Evolutionary conservation across 2,888 invertebrate species (phyloP).

Genomic region (Phengaris alcon): DNA sequence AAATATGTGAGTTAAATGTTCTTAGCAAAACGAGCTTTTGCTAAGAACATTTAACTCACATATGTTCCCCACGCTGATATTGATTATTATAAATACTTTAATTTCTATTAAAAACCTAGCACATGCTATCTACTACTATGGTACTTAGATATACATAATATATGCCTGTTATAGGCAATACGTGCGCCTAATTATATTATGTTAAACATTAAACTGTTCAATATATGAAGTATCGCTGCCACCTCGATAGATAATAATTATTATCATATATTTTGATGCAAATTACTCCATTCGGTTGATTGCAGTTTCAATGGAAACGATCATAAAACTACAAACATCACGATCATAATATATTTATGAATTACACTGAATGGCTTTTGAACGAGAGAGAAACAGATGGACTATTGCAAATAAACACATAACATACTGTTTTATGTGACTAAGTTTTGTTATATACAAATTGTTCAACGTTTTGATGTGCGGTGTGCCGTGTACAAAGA

Average conservation of each 20-base stretch:
- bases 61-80: no score
- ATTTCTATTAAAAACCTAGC: neutral
- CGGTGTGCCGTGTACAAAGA: no score
- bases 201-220: neutral
- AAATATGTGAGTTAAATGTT: no score
- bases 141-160: neutral
- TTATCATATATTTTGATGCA: constrained; percentile 1
- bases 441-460: no score
- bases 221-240: constrained; percentile 2
- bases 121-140: neutral
- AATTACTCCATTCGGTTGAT: constrained; percentile 12
- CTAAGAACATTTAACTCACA: no score
- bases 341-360: neutral
- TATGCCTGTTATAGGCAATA: neutral
- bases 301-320: constrained; percentile 1
- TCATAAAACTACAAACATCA: neutral
- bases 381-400: no score
- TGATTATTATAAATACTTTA: no score
- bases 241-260: neutral
- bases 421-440: no score
- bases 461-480: no score
- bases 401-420: no score
- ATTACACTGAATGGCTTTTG: neutral
- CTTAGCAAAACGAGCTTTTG: no score
- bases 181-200: neutral